A percentile compares a stretch with the other conserved stretches of the same genome.
Evolutionary conservation across 2,113 vertebrate species (phyloP).

Genomic region (Gasterosteus aculeatus): DNA sequence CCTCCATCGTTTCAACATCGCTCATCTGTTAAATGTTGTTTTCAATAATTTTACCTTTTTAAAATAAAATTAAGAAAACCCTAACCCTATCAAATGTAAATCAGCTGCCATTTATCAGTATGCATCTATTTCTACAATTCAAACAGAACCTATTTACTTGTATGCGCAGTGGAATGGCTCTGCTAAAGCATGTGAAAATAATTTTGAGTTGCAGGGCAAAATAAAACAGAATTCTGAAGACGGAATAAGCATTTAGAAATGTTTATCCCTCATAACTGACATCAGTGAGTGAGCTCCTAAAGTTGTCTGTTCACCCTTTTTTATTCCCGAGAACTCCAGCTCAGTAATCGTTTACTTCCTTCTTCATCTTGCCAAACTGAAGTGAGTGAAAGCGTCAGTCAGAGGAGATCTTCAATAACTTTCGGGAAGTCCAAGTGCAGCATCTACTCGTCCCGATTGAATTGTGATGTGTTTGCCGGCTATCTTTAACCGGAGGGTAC

Average conservation of each 20-base stretch:
- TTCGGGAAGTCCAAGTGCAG: slow-evolving; percentile 28
- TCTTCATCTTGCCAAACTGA: slow-evolving; percentile 33
- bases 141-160: neutral
- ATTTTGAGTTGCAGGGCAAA: neutral
- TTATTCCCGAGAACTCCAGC: neutral
- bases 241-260: neutral
- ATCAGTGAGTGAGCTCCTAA: neutral
- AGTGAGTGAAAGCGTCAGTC: slow-evolving; percentile 52
- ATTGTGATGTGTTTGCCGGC: slow-evolving; percentile 62
- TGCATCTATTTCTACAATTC: neutral
- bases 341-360: slow-evolving; percentile 40
- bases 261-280: neutral
- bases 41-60: neutral
- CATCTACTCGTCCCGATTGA: slow-evolving; percentile 56
- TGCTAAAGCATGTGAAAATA: neutral
- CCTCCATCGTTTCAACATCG: neutral
- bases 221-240: neutral
- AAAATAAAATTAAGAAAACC: neutral
- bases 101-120: neutral
- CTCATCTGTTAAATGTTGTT: neutral
- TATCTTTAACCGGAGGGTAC: slow-evolving; percentile 62
- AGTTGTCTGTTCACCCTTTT: neutral
- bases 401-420: slow-evolving; percentile 54
- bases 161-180: neutral
- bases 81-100: neutral